Conservation (phyloP, 2,113 vertebrate species). For the Toxotes chatareus region DNA sequence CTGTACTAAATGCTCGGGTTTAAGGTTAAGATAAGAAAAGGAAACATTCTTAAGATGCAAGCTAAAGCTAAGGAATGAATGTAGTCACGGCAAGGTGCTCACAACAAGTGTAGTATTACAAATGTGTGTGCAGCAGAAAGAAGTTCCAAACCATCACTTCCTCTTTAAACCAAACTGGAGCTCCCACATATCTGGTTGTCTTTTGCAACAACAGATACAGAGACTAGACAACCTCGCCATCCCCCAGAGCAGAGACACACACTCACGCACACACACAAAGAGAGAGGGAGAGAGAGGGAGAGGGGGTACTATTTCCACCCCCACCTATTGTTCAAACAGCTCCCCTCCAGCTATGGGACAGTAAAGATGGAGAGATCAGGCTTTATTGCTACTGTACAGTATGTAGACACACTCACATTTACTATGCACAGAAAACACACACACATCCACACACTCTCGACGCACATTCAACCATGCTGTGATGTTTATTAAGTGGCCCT, state of each 20-base stretch:
- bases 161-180: background rate
- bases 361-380: constrained; percentile 28
- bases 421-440: background rate
- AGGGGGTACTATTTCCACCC: constrained; percentile 35
- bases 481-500: constrained; percentile 21
- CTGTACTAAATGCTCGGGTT: background rate
- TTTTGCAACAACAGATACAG: constrained; percentile 1
- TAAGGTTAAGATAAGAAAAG: constrained; percentile 7
- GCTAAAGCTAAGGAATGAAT: background rate
- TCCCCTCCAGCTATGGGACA: constrained; percentile 68
- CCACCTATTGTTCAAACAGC: constrained; percentile 68
- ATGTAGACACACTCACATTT: background rate
- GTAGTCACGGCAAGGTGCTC: background rate
- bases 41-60: background rate
- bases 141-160: background rate
- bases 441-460: background rate
- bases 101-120: background rate
- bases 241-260: constrained; percentile 11
- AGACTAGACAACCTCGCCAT: constrained; percentile 43
- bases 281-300: too few relatives aligned
- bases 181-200: background rate
- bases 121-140: background rate
- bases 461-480: background rate
- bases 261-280: background rate
- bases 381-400: constrained; percentile 27